A percentile compares a stretch with the other conserved stretches of the same genome.
These are phyloP conservation scores for Beris chalybata DNA, from an alignment of 2,888 invertebrate species.

Conservation along the genomic window DNA sequence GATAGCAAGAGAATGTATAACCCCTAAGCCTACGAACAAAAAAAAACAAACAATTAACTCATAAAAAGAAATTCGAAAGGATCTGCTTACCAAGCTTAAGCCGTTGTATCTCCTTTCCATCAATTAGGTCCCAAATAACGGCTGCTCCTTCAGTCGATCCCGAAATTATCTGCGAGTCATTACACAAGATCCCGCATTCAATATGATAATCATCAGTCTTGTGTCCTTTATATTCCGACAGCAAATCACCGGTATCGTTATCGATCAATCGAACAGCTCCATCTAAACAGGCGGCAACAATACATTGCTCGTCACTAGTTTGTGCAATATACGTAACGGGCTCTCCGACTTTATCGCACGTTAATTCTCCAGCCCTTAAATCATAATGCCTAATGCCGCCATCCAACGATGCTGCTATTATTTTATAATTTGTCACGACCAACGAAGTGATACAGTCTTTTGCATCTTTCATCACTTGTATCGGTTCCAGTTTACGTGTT, in stretches of 20 bases:
- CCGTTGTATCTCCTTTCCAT: slow-evolving; percentile 62
- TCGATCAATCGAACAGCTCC: slow-evolving; percentile 83
- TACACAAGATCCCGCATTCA: slow-evolving; percentile 82
- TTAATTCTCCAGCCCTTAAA: slow-evolving; percentile 81
- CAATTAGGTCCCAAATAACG: slow-evolving; percentile 80
- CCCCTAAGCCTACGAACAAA: slow-evolving; percentile 57
- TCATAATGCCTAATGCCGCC: slow-evolving; percentile 87
- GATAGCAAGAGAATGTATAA: slow-evolving; percentile 76
- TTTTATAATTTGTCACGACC: slow-evolving; percentile 84
- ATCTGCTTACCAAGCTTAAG: slow-evolving; percentile 48
- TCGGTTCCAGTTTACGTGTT: slow-evolving; percentile 68
- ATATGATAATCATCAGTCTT: slow-evolving; percentile 79
- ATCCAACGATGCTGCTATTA: slow-evolving; percentile 88
- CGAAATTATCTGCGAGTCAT: slow-evolving; percentile 83
- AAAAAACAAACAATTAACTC: slow-evolving; percentile 1
- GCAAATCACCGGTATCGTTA: slow-evolving; percentile 77
- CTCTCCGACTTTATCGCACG: slow-evolving; percentile 81
- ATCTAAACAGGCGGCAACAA: slow-evolving; percentile 83
- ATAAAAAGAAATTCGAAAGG: neutral
- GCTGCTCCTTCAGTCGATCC: slow-evolving; percentile 82
- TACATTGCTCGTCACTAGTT: slow-evolving; percentile 91
- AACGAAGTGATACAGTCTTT: slow-evolving; percentile 86
- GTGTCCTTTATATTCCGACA: slow-evolving; percentile 83
- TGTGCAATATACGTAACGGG: slow-evolving; percentile 81
- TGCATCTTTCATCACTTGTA: slow-evolving; percentile 86